Conservation (phyloP, 92 coral and sea anemone genomes). For the Zoanthus sansibaricus region DNA sequence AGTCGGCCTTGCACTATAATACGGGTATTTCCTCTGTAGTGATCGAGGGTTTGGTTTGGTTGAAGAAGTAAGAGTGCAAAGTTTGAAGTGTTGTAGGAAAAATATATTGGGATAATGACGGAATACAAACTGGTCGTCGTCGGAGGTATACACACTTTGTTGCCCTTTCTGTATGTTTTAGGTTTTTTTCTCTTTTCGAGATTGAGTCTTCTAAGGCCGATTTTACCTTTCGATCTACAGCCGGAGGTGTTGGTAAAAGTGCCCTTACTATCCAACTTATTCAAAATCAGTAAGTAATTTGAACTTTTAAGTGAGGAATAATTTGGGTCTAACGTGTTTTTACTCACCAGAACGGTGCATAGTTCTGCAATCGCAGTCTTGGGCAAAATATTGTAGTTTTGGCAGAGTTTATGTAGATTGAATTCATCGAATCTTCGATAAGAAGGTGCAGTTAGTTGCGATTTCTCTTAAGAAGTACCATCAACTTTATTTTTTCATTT, state of each 20-base stretch:
- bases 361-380: background rate
- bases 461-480: constrained; percentile 22
- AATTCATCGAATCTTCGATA: constrained; percentile 17
- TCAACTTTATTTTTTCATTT: background rate
- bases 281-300: constrained; percentile 96
- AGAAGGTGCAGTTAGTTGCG: constrained; percentile 5
- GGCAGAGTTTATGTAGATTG: background rate
- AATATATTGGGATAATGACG: constrained; percentile 70
- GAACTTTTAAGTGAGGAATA: background rate
- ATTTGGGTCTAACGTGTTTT: background rate
- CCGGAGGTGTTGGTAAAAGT: constrained; percentile 99
- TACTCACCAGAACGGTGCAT: background rate
- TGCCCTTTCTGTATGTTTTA: background rate
- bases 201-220: background rate
- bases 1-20: constrained; percentile 70
- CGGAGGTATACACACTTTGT: constrained; percentile 76
- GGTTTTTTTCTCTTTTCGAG: background rate
- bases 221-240: constrained; percentile 63
- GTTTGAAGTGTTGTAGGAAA: constrained; percentile 46
- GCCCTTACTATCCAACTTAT: constrained; percentile 97
- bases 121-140: constrained; percentile 97
- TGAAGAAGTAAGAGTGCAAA: constrained; percentile 22
- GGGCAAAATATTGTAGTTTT: background rate
- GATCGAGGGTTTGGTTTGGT: constrained; percentile 28
- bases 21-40: constrained; percentile 64